These are phyloP conservation scores for Eretmocerus hayati DNA, from an alignment of 2,888 invertebrate genomes.

Conservation along the genomic window DNA sequence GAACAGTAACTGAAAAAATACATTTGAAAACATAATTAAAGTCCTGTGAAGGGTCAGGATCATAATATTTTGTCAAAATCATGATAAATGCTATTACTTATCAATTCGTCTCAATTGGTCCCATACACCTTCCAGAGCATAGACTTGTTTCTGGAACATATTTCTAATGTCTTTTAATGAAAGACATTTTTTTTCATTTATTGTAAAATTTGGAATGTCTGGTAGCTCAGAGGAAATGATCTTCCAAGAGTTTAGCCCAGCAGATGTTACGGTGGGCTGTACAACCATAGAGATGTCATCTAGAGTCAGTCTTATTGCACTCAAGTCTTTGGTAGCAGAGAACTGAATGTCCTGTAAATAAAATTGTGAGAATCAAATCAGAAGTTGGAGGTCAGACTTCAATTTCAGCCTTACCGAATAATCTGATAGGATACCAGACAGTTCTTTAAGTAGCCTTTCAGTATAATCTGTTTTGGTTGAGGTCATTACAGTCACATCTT, in stretches of 20 bases:
- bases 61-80: not conserved
- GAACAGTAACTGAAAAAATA: slow-evolving; percentile 34
- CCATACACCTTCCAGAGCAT: slow-evolving; percentile 32
- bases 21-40: not conserved
- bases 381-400: not conserved
- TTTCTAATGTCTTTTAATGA: slow-evolving; percentile 27
- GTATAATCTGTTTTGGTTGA: slow-evolving; percentile 2
- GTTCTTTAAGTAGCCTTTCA: slow-evolving; percentile 29
- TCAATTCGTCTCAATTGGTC: slow-evolving; percentile 35
- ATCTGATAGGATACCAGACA: slow-evolving; percentile 27
- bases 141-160: slow-evolving; percentile 30
- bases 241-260: slow-evolving; percentile 28
- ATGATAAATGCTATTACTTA: slow-evolving; percentile 26
- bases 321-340: slow-evolving; percentile 28
- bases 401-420: slow-evolving; percentile 27
- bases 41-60: not conserved
- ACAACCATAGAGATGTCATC: slow-evolving; percentile 31
- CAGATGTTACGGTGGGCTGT: slow-evolving; percentile 22
- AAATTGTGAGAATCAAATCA: slow-evolving; percentile 1
- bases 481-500: not conserved
- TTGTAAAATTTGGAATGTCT: slow-evolving; percentile 25
- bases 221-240: slow-evolving; percentile 35
- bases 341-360: slow-evolving; percentile 28
- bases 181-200: slow-evolving; percentile 27
- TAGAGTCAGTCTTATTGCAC: slow-evolving; percentile 29